Evolutionary conservation across 2,888 invertebrate species (phyloP), one percentile per base, ranked within the genome.

Genomic region (Salpingus planirostris): DNA sequence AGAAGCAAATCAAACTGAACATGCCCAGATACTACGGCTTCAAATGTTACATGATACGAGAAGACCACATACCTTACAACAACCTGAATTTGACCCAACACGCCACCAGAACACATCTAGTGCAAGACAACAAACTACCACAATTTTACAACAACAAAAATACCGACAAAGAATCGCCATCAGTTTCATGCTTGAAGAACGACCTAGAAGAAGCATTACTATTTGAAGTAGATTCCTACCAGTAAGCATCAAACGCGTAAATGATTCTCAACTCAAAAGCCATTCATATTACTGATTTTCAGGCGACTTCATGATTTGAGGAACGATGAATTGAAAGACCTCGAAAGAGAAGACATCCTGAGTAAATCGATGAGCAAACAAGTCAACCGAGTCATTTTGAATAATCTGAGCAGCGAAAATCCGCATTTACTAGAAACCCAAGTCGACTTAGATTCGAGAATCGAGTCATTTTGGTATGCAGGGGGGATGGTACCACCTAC

Each of bases 391-490:
- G 68, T 76, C 2, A 62, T 87, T 2, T 59, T 73, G 11, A 75
- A 76, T 42, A 67, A 70, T 43, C 61, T 88, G 3, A 62, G 70
- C 4, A 65, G 69, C 8, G 72, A 73, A 45, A 66, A 68, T 41
- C 60, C 71, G 1, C 81, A 88, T 65, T 67, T 87, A 45, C 50
- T 72, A 18, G 67, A 74, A 32, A 59, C 70, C 7, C 67, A 85
- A 73, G 61, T 83, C 15, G 90, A 91, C 59, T 69, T 75, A 50
- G 73, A 83, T 40, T 85, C 92, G 2, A 70, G 86, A 11, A 70
- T 87, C 47, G 86, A 90, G 68, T 82, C 90, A 13, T 87, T 84
- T 62, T 95, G 93, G 93, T 73, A 74, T 54, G 74, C 76, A 21
- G 88, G 88, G 29, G 85, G 86, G 29, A 73, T 82, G 44, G 60